phyloP scores from a whole-genome alignment of 2,113 vertebrate genomes.

The Meleagris gallopavo region DNA sequence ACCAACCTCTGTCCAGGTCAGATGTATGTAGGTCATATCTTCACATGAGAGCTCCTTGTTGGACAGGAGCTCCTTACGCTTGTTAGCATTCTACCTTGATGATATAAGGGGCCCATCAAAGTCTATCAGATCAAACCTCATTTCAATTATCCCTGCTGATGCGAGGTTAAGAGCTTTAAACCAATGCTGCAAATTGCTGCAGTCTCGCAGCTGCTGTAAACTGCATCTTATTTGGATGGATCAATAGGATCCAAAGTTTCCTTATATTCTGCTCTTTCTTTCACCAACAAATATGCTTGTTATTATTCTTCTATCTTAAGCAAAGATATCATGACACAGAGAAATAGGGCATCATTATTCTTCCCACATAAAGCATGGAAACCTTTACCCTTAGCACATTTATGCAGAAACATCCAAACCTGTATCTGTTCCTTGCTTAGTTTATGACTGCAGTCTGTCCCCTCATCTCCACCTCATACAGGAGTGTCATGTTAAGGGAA shows the following conservation, averaged over 20 bases:
- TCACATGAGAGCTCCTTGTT: background rate
- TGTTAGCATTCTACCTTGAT: background rate
- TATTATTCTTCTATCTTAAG: background rate
- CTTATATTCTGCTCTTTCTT: background rate
- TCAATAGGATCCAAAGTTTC: background rate
- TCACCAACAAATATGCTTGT: background rate
- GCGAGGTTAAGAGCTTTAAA: background rate
- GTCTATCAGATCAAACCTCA: background rate
- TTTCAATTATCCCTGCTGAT: background rate
- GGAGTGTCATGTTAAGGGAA: background rate
- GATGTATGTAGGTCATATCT: rapidly evolving
- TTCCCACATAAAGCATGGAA: background rate
- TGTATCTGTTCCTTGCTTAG: background rate
- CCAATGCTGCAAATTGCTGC: background rate
- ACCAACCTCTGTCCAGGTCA: background rate
- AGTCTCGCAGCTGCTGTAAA: background rate
- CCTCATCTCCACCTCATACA: background rate
- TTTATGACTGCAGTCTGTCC: background rate
- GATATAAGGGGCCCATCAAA: background rate
- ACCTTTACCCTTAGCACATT: rapidly evolving
- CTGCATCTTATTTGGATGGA: background rate
- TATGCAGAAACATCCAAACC: background rate
- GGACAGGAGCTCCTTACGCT: background rate
- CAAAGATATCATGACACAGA: background rate
- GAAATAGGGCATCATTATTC: background rate